Evolutionary conservation across 92 coral and sea anemone species (phyloP), one percentile per base, ranked within the genome.

Genomic region (Isaurus tuberculatus): DNA sequence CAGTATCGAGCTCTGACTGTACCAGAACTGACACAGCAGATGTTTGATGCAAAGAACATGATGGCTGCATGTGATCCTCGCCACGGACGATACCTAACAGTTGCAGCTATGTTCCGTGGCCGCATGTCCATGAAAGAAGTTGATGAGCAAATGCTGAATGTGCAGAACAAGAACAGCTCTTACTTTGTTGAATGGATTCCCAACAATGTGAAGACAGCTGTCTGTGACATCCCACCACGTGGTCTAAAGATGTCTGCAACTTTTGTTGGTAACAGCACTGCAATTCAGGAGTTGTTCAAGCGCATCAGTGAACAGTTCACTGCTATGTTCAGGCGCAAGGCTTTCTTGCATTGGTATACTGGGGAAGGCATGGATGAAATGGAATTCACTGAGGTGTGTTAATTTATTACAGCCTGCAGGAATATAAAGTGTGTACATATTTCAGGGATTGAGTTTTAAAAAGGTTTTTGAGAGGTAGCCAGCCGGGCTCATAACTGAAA

Each of bases 31-130:
- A 95, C 98, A 19, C 98, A 95, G 73, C 98, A 95, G 87, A 95
- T 95, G 98, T 95, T 95, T 85, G 98, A 95, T 83, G 98, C 98
- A 86, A 95, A 95, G 88, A 95, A 95, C 98, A 95, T 95, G 98
- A 95, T 95, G 98, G 98, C 98, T 70, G 98, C 98, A 40, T 95
- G 98, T 73, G 98, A 95, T 80, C 98, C 98, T 36, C 91, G 98
- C 66, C 98, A 93, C 83, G 98, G 98, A 13, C 94, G 98, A 9
- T 95, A 95, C 93, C 95, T 95, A 72, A 95, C 98, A 36, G 98
- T 95, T 5, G 98, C 98, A 79, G 95, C 97, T 30, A 95, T 95
- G 98, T 95, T 95, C 97, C 95, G 98, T 65, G 98, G 98, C 44
- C 98, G 98, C 71, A 95, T 95, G 98, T 95, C 98, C 83, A 95